A percentile compares a stretch with the other conserved stretches of the same genome.
Evolutionary conservation across 2,797 vertebrate genomes (phyloP).

Genomic region (Glossophaga mutica): DNA sequence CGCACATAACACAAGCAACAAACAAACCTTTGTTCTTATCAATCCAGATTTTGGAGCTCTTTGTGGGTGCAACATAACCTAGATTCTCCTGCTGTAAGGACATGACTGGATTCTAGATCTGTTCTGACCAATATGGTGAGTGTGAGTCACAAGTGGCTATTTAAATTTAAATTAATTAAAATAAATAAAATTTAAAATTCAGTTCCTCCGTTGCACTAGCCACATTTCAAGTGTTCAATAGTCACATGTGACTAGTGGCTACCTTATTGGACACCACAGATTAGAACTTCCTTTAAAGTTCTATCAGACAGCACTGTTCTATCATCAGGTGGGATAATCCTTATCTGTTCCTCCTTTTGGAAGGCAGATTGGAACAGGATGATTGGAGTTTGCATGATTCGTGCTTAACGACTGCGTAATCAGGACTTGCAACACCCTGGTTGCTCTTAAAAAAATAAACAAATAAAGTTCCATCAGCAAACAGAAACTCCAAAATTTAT

Average conservation of each 20-base stretch:
- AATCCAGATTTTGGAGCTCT: not conserved
- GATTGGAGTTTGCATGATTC: no score
- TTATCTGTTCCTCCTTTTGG: not conserved
- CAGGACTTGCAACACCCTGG: not conserved
- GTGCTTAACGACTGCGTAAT: not conserved
- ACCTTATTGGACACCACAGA: not conserved
- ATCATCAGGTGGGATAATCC: not conserved
- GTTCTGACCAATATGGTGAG: not conserved
- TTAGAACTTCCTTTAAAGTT: not conserved
- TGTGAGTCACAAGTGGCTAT: not conserved
- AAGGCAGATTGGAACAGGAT: not conserved
- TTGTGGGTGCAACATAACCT: not conserved
- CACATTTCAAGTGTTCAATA: not conserved
- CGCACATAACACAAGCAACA: not conserved
- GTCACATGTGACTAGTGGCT: not conserved
- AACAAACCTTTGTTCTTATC: not conserved
- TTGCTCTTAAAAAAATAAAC: not conserved
- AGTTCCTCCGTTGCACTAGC: not conserved
- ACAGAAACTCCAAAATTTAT: not conserved
- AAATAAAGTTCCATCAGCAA: not conserved
- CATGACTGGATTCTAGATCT: not conserved
- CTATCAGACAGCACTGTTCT: not conserved
- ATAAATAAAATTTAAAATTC: not conserved
- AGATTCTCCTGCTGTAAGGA: not conserved
- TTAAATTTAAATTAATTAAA: slow-evolving; percentile 6